Evolutionary conservation across 2,888 invertebrate genomes (phyloP), one percentile per base, ranked within the genome.

Genomic region (Argyresthia albistria): DNA sequence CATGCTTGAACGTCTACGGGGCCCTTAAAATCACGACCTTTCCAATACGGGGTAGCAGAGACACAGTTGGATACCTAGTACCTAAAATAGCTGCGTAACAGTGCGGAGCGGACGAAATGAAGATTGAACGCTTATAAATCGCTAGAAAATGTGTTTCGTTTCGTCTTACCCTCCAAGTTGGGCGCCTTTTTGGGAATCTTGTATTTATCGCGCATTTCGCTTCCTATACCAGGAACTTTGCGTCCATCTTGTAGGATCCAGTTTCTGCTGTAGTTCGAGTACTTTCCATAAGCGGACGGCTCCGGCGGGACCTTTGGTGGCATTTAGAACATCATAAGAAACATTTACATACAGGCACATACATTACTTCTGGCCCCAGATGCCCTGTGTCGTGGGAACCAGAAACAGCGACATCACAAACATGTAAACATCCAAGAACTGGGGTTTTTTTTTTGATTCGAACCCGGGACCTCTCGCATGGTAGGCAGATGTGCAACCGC

Each of bases 171-270:
- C 65, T 73, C 70, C 6, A 56, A 56, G 42, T 64, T 61, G 36
- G 65, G 68, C 4, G 73, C 53, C 61, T 71, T 76, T 54, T 69
- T 77, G 9, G 80, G 86, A 2, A 66, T 55, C 59, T 60, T 64
- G 58, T 64, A 87, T 47, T 57, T 63, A 39, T 67, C 71, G 9
- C 74, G 75, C 83, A 82, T 84, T 66, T 80, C 82, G 59, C 83
- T 87, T 3, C 83, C 82, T 54, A 69, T 66, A 6, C 62, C 68
- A 3, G 76, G 75, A 35, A 70, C 65, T 56, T 69, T 67, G 1
- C 83, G 73, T 1, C 84, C 86, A 62, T 87, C 87, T 54, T 83
- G 81, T 48, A 87, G 64, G 50, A 87, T 87, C 87, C 87, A 87
- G 1, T 74, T 69, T 35, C 82, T 71, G 55, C 87, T 87, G 50